Evolutionary conservation across 2,113 vertebrate species (phyloP), one percentile per base, ranked within the genome.

Genomic region (Lepus europaeus): DNA sequence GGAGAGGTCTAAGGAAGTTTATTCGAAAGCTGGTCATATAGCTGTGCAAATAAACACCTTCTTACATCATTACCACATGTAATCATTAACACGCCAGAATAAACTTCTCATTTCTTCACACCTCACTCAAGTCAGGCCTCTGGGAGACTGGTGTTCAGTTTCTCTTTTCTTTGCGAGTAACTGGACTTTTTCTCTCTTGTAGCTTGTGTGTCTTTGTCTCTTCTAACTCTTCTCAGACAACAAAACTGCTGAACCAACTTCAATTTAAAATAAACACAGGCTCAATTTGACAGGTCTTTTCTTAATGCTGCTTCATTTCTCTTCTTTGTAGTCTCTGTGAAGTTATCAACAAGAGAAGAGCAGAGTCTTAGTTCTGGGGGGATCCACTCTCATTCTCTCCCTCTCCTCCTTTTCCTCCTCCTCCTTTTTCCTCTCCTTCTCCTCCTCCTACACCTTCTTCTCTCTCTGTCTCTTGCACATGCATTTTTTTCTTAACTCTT

Each of bases 1-100:
- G 53, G 83, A 86, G 89, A 92, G 84, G 90, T 86, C 61, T 70
- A 86, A 86, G 92, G 96, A 92, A 83, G 93, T 90, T 85, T 77
- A 56, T 81, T 59, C 79, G 68, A 96, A 84, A 20, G 64, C 31
- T 45, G 56, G 91, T 70, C 61, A 51, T 84, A 92, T 33, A 14
- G 6, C 66, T 51, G 87, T 91, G 93, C 90, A 96, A 93, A 97
- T 88, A 93, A 97, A 94, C 59, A 93, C 73, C 77, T 86, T 95
- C 56, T 31, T 74, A 39, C 66, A 45, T 88, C 81, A 90, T 82
- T 79, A 77, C 87, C 16, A 51, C 17, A 89, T 94, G 31, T 97
- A 97, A 97, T 97, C 93, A 96, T 97, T 97, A 97, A 96, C 97
- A 5, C 0, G 2, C 2, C 51, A 51, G 49, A n/a, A 70, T 78